These are phyloP conservation scores for Linnaemya vulpina DNA, from an alignment of 2,888 invertebrate genomes.

Conservation along the genomic window DNA sequence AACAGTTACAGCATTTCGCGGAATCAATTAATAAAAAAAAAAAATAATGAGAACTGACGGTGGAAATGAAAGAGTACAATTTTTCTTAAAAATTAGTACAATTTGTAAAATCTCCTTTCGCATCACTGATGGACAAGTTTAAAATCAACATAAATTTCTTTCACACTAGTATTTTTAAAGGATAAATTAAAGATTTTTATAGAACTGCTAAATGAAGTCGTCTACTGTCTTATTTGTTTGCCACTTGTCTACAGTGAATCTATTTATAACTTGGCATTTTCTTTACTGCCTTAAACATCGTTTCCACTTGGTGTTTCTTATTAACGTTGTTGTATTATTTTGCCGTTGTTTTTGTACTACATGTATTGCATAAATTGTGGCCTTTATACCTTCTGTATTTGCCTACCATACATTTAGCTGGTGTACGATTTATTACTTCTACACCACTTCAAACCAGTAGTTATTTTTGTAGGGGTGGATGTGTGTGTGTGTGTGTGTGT, in stretches of 20 bases:
- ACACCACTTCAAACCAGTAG: neutral
- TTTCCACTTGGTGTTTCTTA: conserved; percentile 23
- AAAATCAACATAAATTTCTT: neutral
- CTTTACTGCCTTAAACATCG: neutral
- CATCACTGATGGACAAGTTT: no score
- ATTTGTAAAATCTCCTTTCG: no score
- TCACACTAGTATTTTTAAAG: neutral
- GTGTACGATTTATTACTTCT: neutral
- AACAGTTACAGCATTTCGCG: no score
- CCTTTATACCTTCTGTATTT: conserved; percentile 54
- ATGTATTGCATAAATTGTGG: conserved; percentile 51
- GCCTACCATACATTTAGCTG: conserved; percentile 29
- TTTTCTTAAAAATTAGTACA: no score
- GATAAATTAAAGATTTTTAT: no score
- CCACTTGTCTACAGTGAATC: conserved; percentile 8
- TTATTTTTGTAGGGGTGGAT: no score
- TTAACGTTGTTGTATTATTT: conserved; percentile 5
- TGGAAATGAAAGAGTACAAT: no score
- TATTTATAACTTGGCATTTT: conserved; percentile 18
- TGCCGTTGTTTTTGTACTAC: conserved; percentile 38
- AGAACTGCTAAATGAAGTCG: conserved; percentile 14
- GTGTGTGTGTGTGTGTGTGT: neutral
- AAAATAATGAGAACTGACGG: no score
- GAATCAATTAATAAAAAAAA: no score
- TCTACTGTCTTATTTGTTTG: neutral